Percentiles rank a stretch among this genome's conserved stretches.
These are phyloP conservation scores for Monodelphis domestica DNA, from an alignment of 2,797 vertebrate genomes.

Conservation along the genomic window DNA sequence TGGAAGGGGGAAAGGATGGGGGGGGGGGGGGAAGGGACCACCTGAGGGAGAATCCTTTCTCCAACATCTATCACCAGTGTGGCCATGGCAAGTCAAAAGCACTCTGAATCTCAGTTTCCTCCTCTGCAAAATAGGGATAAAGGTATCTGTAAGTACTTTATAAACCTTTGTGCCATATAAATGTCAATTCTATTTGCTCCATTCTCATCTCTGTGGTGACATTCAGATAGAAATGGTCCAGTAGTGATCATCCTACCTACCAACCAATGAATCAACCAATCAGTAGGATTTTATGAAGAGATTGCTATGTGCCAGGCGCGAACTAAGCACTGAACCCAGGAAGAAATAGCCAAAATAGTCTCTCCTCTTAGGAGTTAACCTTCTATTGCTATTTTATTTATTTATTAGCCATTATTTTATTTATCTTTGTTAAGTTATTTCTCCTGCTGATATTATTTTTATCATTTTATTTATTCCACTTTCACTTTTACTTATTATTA, in stretches of 20 bases:
- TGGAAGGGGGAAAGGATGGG: conserved; percentile 82
- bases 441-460: not conserved
- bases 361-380: not conserved
- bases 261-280: not conserved
- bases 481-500: not conserved
- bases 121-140: not conserved
- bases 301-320: not conserved
- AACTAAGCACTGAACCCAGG: not conserved
- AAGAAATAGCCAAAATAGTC: not conserved
- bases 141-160: not conserved
- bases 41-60: conserved; percentile 60
- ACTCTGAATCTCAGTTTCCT: not conserved
- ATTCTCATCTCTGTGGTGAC: not conserved
- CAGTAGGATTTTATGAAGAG: not conserved
- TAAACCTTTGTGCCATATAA: not conserved
- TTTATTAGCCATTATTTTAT: not conserved
- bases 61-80: conserved; percentile 16
- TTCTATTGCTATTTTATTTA: not conserved
- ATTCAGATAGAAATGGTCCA: not conserved
- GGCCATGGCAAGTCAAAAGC: conserved; percentile 10
- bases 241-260: no score
- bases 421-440: not conserved
- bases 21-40: conserved; percentile 72
- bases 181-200: not conserved
- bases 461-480: not conserved